Base-by-base conservation (phyloP, 1,140 invertebrate genomes). In the Globodera rostochiensis region DNA sequence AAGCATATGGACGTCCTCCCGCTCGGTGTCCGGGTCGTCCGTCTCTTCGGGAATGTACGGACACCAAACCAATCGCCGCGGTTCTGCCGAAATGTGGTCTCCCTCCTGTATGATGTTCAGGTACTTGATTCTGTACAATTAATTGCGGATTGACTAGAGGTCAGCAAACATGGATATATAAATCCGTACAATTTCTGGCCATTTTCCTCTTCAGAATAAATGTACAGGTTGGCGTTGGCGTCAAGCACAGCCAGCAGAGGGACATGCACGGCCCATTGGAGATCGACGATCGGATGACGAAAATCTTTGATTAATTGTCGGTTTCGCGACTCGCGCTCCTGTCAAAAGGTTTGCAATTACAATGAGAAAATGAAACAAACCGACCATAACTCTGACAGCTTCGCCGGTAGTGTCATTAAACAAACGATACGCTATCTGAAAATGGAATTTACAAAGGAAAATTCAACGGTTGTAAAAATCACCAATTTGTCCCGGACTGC, bases 361-460 rank as follows among this genome's bases (percentile, higher is more conserved):
- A 73, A 3, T 75, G 4, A 75, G 25, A 13, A 47, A 53, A n/a
- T 25, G 25, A 67, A 46, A 9, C 25, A 36, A 78, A 36, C 78
- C 46, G 25, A 64, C 69, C 74, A 82, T 45, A 13, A 82, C 80
- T 21, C 81, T 7, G 46, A 82, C 75, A 57, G 83, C 83, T 66
- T 84, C 84, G 11, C 83, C 83, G n/a, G 82, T 85, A 25, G 36
- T 76, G 25, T 84, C 83, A 36, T 86, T 86, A 64, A 86, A 84
- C 15, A 84, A 67, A 60, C 84, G 84, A 66, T 84, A 84, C 25
- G 83, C 83, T n/a, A 84, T 36, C 77, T 78, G 64, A 45, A 69
- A 77, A 3, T 15, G 47, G n/a, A 9, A 78, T 25, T 21, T 69
- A 45, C 71, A 21, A 25, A 67, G 25, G 15, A 21, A 67, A 49